A percentile compares a stretch with the other conserved stretches of the same genome.
Conservation (phyloP, 2,797 vertebrate species). For the Gymnoscopelus braueri region DNA sequence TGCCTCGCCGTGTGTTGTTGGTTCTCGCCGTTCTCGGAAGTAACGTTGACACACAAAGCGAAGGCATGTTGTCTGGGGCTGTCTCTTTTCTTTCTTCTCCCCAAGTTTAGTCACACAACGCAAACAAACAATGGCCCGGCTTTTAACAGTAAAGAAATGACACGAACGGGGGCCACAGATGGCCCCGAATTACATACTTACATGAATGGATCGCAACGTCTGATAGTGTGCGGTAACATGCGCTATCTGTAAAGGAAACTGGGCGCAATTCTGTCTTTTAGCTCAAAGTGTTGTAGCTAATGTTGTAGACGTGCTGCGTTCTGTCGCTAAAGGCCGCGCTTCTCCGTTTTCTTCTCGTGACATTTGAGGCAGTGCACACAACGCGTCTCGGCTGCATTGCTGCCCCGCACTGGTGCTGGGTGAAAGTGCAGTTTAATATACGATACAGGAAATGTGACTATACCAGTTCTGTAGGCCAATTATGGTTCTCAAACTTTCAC, state of each 20-base stretch:
- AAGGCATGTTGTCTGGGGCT: constrained; percentile 40
- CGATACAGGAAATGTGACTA: too few species aligned
- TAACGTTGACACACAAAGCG: constrained; percentile 60
- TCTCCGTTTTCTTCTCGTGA: constrained; percentile 53
- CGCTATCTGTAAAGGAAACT: too few species aligned
- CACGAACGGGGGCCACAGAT: background rate
- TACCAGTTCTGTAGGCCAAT: too few species aligned
- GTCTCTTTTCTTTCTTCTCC: background rate
- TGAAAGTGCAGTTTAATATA: too few species aligned
- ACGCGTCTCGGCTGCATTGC: background rate
- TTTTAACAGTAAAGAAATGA: background rate
- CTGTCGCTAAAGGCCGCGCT: constrained; percentile 70
- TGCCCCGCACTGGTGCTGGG: constrained; percentile 17
- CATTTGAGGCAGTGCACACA: background rate
- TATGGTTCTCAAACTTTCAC: too few species aligned
- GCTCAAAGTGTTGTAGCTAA: too few species aligned
- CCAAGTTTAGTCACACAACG: constrained; percentile 71
- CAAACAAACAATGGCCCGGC: constrained; percentile 58
- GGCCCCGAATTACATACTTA: constrained; percentile 50
- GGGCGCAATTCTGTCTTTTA: too few species aligned
- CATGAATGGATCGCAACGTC: constrained; percentile 54
- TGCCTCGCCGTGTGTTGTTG: too few species aligned
- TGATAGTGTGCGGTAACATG: too few species aligned
- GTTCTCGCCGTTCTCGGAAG: constrained; percentile 50
- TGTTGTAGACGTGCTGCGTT: constrained; percentile 7